Percentiles rank a stretch among this genome's conserved stretches.
phyloP scores from a whole-genome alignment of 2,797 vertebrate genomes.

The Etheostoma perlongum region DNA sequence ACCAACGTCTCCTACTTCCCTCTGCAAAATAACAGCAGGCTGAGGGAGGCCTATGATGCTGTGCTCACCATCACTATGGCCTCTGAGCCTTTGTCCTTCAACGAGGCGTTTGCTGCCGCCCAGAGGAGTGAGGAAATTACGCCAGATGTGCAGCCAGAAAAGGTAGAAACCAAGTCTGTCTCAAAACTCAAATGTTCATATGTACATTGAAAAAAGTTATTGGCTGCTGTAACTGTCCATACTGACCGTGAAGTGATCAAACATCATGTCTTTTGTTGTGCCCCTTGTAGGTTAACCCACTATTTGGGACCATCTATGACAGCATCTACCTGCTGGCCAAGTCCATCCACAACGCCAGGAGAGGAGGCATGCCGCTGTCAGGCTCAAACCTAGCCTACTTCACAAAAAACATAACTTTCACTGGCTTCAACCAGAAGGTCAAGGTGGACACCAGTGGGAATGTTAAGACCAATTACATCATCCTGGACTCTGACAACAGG shows the following conservation, averaged over 20 bases:
- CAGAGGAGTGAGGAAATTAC: constrained; percentile 83
- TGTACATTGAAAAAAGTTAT: neutral
- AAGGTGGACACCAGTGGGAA: constrained; percentile 84
- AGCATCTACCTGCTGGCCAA: constrained; percentile 91
- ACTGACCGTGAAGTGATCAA: neutral
- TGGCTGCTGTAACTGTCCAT: too few relatives aligned
- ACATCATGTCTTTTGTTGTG: constrained; percentile 39
- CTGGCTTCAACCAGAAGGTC: constrained; percentile 90
- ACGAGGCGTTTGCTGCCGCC: constrained; percentile 85
- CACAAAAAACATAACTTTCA: constrained; percentile 88
- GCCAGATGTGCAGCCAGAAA: constrained; percentile 75
- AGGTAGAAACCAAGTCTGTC: constrained; percentile 77
- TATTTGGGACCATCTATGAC: constrained; percentile 96
- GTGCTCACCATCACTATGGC: constrained; percentile 92
- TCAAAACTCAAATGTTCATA: neutral
- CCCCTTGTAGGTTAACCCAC: constrained; percentile 88
- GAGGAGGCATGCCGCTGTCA: constrained; percentile 79
- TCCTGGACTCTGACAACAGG: constrained; percentile 89
- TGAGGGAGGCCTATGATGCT: constrained; percentile 91
- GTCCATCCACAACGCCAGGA: constrained; percentile 87
- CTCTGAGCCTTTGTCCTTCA: constrained; percentile 91
- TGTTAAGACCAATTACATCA: constrained; percentile 85
- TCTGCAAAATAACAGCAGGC: constrained; percentile 85
- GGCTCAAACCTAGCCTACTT: constrained; percentile 87
- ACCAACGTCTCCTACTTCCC: constrained; percentile 84